Base-by-base conservation (phyloP, 2,888 invertebrate species). In the Portevinia maculata region DNA sequence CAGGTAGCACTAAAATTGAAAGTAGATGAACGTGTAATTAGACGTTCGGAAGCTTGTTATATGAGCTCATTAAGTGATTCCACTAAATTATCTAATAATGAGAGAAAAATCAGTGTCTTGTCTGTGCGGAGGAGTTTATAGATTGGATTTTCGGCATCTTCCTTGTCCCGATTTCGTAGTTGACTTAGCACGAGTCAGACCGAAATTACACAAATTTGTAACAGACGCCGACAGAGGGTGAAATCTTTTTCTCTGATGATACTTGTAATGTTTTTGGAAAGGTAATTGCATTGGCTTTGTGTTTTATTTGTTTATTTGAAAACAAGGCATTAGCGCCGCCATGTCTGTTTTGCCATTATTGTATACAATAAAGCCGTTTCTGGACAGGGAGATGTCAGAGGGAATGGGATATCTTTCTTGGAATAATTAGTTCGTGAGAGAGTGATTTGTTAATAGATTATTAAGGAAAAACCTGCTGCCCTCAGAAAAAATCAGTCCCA, bases 61-160 rank as follows among this genome's bases (percentile, higher is more conserved):
- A 62, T 62, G 67, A 44, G 67, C 74, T 79, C 74, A 75, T 79
- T 79, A 75, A 59, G 75, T 64, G 55, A 81, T 75, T 70, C 69
- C 57, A 64, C 64, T 70, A 75, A 75, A 81, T 69, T 75, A 75
- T 81, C 79, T 81, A 75, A 81, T 81, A 81, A 81, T 67, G 79
- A 81, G 69, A 52, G 50, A 69, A 75, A 75, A 70, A 81, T 81
- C 64, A 64, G 50, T 37, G 46, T 39, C 7, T 15, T 24, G 48
- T 39, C 39, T 57, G 28, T 1, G 37, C 13, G 37, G 39, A 39
- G 15, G 15, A 7, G 15, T 39, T 39, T n/a, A 7, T 13, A 24
- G 15, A 39, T 39, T 15, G 15, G 15, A 39, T 39, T 15, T 39
- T 7, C 1, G 39, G 6, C 13, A 37, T 39, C 13, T 39, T 39